A percentile compares a stretch with the other conserved stretches of the same genome.
phyloP scores from a whole-genome alignment of 1,140 invertebrate species.

The Bombus impatiens region DNA sequence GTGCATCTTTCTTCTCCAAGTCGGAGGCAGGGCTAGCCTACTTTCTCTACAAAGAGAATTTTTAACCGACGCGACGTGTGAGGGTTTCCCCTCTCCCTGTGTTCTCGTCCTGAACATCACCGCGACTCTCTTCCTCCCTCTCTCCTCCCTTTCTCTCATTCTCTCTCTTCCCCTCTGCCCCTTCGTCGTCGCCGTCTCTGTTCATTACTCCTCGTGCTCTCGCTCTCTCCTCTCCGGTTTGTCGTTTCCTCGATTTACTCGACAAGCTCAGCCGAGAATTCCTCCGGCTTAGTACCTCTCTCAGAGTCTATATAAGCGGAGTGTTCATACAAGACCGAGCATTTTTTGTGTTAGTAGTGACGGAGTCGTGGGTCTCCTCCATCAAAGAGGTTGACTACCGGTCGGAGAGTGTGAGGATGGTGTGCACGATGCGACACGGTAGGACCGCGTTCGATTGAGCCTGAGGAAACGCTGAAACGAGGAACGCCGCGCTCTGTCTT shows the following conservation, averaged over 20 bases:
- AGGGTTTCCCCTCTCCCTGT: conserved; percentile 65
- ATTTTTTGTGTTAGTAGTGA: conserved; percentile 77
- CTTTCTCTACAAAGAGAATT: conserved; percentile 81
- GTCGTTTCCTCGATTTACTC: conserved; percentile 75
- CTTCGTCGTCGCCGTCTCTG: conserved; percentile 6
- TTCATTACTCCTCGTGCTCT: conserved; percentile 44
- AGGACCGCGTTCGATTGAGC: conserved; percentile 42
- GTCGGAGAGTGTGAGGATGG: conserved; percentile 66
- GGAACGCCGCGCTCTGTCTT: conserved; percentile 36
- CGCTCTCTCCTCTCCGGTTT: conserved; percentile 50
- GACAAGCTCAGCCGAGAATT: conserved; percentile 59
- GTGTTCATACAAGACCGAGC: conserved; percentile 69
- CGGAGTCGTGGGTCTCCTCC: conserved; percentile 46
- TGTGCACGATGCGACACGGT: conserved; percentile 66
- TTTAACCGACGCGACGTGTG: conserved; percentile 67
- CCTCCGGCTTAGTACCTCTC: conserved; percentile 56
- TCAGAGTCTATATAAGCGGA: conserved; percentile 81
- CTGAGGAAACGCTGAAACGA: background rate
- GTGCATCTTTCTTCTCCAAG: conserved; percentile 57
- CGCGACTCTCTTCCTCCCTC: conserved; percentile 23
- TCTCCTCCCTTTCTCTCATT: conserved; percentile 34
- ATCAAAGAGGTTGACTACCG: conserved; percentile 43
- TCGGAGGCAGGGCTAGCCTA: conserved; percentile 74
- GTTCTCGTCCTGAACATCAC: conserved; percentile 17
- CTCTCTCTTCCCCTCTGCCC: conserved; percentile 47